A percentile compares a stretch with the other conserved stretches of the same genome.
phyloP scores from a whole-genome alignment of 2,797 vertebrate species.

The Coranthus polyacanthus region DNA sequence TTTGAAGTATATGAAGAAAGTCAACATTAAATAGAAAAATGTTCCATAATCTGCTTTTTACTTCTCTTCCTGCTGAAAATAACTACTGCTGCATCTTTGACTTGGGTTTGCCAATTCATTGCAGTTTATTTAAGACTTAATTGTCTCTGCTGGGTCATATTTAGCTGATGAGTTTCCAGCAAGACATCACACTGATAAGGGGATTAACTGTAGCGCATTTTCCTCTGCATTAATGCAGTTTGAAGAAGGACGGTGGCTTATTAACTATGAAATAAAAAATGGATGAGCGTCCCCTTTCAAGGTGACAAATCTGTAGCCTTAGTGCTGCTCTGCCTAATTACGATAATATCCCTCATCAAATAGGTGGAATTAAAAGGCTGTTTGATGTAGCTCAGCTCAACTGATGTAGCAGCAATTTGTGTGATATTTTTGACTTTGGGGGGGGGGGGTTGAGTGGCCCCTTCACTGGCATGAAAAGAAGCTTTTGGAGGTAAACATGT shows the following conservation, averaged over 20 bases:
- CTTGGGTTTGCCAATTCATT: slow-evolving; percentile 15
- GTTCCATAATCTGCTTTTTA: not conserved
- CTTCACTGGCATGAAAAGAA: not conserved
- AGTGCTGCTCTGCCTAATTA: slow-evolving; percentile 31
- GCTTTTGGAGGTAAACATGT: slow-evolving; percentile 32
- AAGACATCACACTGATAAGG: slow-evolving; percentile 47
- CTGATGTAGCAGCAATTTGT: not conserved
- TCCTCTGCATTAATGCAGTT: slow-evolving; percentile 15
- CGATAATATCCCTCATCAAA: slow-evolving; percentile 37
- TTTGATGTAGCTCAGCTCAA: slow-evolving; percentile 34
- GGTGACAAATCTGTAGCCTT: slow-evolving; percentile 25
- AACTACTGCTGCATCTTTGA: slow-evolving; percentile 3
- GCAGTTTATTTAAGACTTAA: slow-evolving; percentile 20
- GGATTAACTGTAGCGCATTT: slow-evolving; percentile 47
- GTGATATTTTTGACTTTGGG: slow-evolving; percentile 24
- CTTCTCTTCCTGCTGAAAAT: not conserved
- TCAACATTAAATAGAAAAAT: too few relatives aligned
- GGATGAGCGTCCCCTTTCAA: slow-evolving; percentile 34
- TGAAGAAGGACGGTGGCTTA: slow-evolving; percentile 1
- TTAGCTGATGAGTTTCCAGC: slow-evolving; percentile 49
- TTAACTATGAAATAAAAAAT: slow-evolving; percentile 33
- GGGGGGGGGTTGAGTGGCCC: slow-evolving; percentile 5
- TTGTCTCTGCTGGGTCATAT: slow-evolving; percentile 23
- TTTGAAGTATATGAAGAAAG: too few relatives aligned
- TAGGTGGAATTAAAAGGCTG: slow-evolving; percentile 25